Evolutionary conservation across 2,113 vertebrate genomes (phyloP).

Genomic region (Eulacestoma nigropectus): DNA sequence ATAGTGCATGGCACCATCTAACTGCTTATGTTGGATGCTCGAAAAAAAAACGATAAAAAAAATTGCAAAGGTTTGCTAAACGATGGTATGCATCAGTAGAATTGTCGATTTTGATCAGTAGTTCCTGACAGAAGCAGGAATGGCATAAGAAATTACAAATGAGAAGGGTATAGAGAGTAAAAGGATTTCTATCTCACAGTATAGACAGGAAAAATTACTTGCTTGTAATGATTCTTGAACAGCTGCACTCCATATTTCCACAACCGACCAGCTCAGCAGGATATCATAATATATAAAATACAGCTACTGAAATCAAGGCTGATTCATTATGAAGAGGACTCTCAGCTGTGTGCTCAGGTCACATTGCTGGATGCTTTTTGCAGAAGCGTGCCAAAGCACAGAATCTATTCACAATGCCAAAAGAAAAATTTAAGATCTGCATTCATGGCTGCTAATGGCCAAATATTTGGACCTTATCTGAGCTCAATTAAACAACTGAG

Average conservation of each 20-base stretch:
- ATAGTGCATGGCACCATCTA: background rate
- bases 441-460: background rate
- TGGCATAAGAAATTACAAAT: background rate
- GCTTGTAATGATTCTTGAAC: constrained; percentile 35
- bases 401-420: background rate
- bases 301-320: constrained; percentile 28
- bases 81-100: background rate
- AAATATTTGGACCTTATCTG: background rate
- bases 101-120: background rate
- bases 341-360: background rate
- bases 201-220: constrained; percentile 33
- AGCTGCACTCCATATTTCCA: constrained; percentile 19
- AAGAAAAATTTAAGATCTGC: constrained; percentile 31
- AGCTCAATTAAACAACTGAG: background rate
- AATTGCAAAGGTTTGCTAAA: background rate
- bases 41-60: background rate
- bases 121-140: background rate
- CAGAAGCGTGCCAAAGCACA: background rate
- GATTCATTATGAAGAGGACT: constrained; percentile 7
- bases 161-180: background rate
- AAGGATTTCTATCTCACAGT: background rate
- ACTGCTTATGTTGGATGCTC: background rate
- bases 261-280: background rate
- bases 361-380: background rate
- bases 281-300: constrained; percentile 20